These are phyloP conservation scores for Tetraneura akinire DNA, from an alignment of 1,140 invertebrate species.

Conservation along the genomic window DNA sequence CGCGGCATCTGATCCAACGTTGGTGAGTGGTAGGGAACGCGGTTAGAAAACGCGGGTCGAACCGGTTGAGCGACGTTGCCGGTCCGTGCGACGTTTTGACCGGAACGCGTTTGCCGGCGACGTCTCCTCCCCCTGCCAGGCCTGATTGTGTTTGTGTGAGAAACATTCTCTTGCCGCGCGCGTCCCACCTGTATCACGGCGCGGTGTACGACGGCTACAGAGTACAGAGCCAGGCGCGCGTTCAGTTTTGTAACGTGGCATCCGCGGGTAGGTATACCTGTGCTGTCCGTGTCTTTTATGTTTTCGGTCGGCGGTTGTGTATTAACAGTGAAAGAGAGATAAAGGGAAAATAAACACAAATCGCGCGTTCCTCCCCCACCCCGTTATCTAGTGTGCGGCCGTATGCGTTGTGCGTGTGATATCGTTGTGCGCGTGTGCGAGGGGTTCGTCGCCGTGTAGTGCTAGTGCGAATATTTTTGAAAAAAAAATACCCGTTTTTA, in stretches of 20 bases:
- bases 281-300: background rate
- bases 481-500: background rate
- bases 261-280: slow-evolving; percentile 29
- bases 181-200: background rate
- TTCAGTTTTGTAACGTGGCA: slow-evolving; percentile 49
- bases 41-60: slow-evolving; percentile 45
- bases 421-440: slow-evolving; percentile 10
- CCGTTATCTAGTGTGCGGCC: background rate
- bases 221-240: slow-evolving; percentile 4
- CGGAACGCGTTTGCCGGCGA: slow-evolving; percentile 37
- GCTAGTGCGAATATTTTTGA: slow-evolving; percentile 17
- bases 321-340: background rate
- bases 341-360: background rate
- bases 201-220: background rate
- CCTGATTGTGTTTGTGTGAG: background rate
- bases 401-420: too few species aligned
- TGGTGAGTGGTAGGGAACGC: background rate
- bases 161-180: background rate
- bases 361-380: background rate
- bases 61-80: slow-evolving; percentile 49
- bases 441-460: background rate
- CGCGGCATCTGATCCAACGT: background rate
- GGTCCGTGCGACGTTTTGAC: slow-evolving; percentile 40
- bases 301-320: background rate
- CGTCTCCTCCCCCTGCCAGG: background rate